These are phyloP conservation scores for Anneissia japonica DNA, from an alignment of 35 echinoderm and acorn worm genomes.

Conservation along the genomic window DNA sequence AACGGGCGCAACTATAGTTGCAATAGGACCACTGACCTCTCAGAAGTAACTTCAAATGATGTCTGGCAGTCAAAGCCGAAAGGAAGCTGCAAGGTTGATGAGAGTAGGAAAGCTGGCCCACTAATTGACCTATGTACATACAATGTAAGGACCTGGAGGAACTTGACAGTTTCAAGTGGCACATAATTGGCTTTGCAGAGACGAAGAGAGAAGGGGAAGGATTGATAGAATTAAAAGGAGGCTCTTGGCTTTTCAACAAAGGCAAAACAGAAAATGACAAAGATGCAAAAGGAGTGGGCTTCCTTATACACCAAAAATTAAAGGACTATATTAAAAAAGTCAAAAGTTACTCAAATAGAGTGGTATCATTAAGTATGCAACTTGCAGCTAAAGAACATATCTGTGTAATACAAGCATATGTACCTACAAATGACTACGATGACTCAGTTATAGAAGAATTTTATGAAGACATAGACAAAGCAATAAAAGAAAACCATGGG, in stretches of 20 bases:
- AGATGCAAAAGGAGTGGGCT: constrained; percentile 8
- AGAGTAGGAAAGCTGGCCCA: too few species aligned
- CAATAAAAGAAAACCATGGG: background rate
- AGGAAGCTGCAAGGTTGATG: too few species aligned
- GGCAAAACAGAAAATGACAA: background rate
- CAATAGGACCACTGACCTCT: too few species aligned
- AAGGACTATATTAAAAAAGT: background rate
- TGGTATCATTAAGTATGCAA: background rate
- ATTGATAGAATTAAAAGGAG: background rate
- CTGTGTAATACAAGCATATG: constrained; percentile 18
- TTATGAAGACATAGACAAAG: background rate
- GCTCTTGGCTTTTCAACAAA: background rate
- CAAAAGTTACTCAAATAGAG: constrained; percentile 12
- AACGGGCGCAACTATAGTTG: too few species aligned
- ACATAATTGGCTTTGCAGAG: background rate
- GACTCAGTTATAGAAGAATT: constrained; percentile 13
- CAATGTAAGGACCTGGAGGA: background rate
- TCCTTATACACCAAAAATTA: constrained; percentile 3
- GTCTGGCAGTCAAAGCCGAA: too few species aligned
- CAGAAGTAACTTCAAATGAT: too few species aligned
- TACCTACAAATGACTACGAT: constrained; percentile 5
- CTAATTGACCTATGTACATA: too few species aligned
- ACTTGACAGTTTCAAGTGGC: background rate
- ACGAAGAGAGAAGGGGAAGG: background rate
- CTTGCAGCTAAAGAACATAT: background rate